These are phyloP conservation scores for Squalus acanthias DNA, from an alignment of 2,797 vertebrate genomes.

Conservation along the genomic window DNA sequence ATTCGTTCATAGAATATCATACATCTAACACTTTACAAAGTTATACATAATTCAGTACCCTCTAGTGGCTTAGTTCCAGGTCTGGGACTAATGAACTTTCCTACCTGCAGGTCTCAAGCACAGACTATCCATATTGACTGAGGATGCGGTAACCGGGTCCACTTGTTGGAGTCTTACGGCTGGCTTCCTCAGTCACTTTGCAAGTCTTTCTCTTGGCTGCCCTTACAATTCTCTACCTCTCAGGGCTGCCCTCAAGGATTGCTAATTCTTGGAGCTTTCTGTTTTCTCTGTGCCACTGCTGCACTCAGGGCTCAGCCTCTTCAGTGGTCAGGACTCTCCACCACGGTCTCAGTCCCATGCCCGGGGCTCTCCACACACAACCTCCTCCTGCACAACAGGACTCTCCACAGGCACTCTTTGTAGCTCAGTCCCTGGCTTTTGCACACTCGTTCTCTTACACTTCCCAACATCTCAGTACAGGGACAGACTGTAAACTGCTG, in stretches of 20 bases:
- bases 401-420: neutral
- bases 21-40: neutral
- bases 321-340: neutral
- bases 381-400: neutral
- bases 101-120: neutral
- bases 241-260: neutral
- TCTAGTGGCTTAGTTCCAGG: neutral
- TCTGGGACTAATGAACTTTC: neutral
- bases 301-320: neutral
- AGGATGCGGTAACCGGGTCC: neutral
- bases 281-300: neutral
- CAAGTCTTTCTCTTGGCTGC: neutral
- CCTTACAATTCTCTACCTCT: neutral
- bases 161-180: neutral
- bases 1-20: neutral
- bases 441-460: neutral
- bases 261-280: neutral
- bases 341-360: neutral
- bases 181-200: neutral
- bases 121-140: neutral
- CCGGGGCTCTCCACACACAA: neutral
- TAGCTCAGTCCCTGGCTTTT: neutral
- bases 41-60: neutral
- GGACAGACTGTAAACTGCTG: neutral
- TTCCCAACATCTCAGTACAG: neutral